phyloP scores from a whole-genome alignment of 2,888 invertebrate genomes.

The Hydrotaea cyrtoneurina region DNA sequence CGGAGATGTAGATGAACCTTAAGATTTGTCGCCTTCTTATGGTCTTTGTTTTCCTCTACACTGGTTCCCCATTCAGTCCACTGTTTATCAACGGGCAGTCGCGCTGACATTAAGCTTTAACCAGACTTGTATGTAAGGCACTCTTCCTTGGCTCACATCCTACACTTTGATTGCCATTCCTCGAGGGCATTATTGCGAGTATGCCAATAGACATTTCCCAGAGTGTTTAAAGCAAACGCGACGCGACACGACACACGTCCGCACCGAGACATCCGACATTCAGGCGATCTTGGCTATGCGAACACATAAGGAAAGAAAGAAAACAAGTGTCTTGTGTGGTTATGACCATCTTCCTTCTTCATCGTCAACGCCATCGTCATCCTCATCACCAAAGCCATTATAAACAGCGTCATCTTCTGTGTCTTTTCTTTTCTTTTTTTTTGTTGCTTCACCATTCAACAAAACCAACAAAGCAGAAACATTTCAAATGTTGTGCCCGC shows the following conservation, averaged over 20 bases:
- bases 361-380: conserved; percentile 30
- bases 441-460: no score
- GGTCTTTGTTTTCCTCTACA: no score
- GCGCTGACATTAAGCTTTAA: conserved; percentile 28
- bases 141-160: neutral
- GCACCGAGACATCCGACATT: neutral
- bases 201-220: conserved; percentile 23
- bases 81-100: no score
- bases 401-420: neutral
- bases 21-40: no score
- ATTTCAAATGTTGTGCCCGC: conserved; percentile 2
- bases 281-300: neutral
- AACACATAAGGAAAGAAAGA: conserved; percentile 3
- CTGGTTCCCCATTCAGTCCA: no score
- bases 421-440: no score
- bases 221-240: neutral
- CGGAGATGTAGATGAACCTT: no score
- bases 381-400: conserved; percentile 40
- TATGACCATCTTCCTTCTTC: neutral
- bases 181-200: conserved; percentile 2
- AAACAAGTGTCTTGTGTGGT: conserved; percentile 27
- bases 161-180: neutral
- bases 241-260: neutral
- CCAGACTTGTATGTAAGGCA: conserved; percentile 4
- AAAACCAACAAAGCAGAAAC: conserved; percentile 1